Percentiles rank a stretch among this genome's conserved stretches.
Evolutionary conservation across 2,113 vertebrate genomes (phyloP).

Genomic region (Rhinoptilus africanus): DNA sequence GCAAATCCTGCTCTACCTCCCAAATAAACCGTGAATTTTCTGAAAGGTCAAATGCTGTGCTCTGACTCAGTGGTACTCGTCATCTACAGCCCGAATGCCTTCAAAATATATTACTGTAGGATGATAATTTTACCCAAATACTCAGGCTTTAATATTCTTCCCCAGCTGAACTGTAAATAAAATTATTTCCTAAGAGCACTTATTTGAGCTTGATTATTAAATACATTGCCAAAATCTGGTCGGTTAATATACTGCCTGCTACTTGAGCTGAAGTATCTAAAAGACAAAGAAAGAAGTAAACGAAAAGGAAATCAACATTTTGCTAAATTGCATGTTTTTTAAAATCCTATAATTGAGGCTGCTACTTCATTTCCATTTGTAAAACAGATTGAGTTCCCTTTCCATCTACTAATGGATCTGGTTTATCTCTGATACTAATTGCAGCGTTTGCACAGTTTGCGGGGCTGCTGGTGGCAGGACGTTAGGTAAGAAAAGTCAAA

Average conservation of each 20-base stretch:
- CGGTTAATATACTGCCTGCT: conserved; percentile 50
- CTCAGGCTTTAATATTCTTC: conserved; percentile 51
- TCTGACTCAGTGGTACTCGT: background rate
- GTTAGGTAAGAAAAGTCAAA: conserved; percentile 17
- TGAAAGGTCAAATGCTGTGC: background rate
- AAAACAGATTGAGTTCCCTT: conserved; percentile 67
- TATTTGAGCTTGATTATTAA: conserved; percentile 70
- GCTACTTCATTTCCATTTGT: conserved; percentile 69
- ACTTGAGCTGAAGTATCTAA: conserved; percentile 65
- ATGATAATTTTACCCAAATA: conserved; percentile 42
- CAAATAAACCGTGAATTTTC: background rate
- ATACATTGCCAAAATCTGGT: conserved; percentile 64
- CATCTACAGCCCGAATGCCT: background rate
- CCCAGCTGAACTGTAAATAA: conserved; percentile 68
- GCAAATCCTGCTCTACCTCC: background rate
- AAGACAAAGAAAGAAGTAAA: conserved; percentile 60
- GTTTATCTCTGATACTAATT: conserved; percentile 70
- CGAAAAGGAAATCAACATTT: conserved; percentile 69
- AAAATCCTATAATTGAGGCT: conserved; percentile 68
- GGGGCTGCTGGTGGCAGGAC: conserved; percentile 36
- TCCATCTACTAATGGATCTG: conserved; percentile 57
- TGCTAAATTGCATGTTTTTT: conserved; percentile 68
- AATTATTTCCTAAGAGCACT: conserved; percentile 67
- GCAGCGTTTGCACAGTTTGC: conserved; percentile 43
- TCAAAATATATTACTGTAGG: conserved; percentile 33